These are phyloP conservation scores for Onchidella celtica DNA, from an alignment of 2,888 invertebrate genomes.

Conservation along the genomic window DNA sequence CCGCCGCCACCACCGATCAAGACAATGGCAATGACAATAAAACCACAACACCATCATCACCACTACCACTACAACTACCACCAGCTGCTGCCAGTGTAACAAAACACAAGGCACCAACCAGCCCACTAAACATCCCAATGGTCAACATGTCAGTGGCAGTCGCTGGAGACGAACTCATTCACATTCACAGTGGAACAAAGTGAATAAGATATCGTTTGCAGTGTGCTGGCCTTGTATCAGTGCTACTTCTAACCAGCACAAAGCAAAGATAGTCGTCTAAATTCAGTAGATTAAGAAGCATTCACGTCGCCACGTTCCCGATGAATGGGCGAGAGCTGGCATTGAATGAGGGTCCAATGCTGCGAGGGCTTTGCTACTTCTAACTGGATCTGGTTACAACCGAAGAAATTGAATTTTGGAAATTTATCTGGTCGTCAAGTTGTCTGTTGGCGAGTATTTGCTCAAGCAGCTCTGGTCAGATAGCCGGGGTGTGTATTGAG, in stretches of 20 bases:
- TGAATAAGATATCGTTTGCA: background rate
- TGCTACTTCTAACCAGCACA: background rate
- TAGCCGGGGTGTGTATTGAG: background rate
- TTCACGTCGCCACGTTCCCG: background rate
- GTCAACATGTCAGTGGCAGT: too few relatives aligned
- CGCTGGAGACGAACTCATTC: too few relatives aligned
- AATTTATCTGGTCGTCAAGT: slow-evolving; percentile 1
- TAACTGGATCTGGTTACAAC: background rate
- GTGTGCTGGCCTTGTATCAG: background rate
- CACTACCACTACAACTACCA: too few relatives aligned
- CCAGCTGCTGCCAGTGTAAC: too few relatives aligned
- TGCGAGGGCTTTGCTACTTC: background rate
- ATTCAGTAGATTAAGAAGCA: background rate
- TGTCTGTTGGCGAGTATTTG: background rate
- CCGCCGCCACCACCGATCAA: too few relatives aligned
- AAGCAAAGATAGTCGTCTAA: background rate
- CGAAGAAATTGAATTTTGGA: slow-evolving; percentile 13
- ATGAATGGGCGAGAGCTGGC: background rate
- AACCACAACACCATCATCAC: too few relatives aligned
- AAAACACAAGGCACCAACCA: too few relatives aligned
- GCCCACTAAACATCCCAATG: too few relatives aligned
- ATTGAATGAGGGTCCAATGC: background rate
- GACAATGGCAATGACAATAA: too few relatives aligned
- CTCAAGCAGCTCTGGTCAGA: too few relatives aligned
- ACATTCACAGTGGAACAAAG: background rate